Evolutionary conservation across 1,140 invertebrate genomes (phyloP).

Genomic region (Papilio helenus): DNA sequence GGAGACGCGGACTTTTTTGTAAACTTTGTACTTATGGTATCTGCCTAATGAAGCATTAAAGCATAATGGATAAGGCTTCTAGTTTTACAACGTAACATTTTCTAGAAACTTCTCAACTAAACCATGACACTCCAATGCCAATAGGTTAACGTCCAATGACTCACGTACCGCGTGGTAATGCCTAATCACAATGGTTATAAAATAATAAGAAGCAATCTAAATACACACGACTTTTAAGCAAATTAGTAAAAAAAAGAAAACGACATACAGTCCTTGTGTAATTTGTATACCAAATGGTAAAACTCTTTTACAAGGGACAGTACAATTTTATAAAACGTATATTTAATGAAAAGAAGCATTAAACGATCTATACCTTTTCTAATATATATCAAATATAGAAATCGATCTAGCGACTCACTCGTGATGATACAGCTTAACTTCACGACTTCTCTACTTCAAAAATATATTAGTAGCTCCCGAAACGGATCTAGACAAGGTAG

Average conservation of each 20-base stretch:
- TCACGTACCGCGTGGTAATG: neutral
- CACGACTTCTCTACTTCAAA: conserved; percentile 27
- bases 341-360: no score
- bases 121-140: neutral
- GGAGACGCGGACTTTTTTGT: neutral
- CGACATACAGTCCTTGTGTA: neutral
- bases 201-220: neutral
- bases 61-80: neutral
- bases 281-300: neutral
- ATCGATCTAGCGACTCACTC: no score
- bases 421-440: neutral
- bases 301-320: neutral
- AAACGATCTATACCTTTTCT: no score
- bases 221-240: neutral
- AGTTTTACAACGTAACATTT: neutral
- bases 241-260: neutral
- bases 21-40: neutral
- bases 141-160: neutral
- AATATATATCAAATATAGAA: no score
- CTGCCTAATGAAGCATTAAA: neutral
- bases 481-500: neutral
- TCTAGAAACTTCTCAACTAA: neutral
- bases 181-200: neutral
- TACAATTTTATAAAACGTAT: neutral
- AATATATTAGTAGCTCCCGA: conserved; percentile 13